Percentiles rank a stretch among this genome's conserved stretches.
Conservation (phyloP, 1,140 invertebrate genomes). For the Araneus ventricosus region DNA sequence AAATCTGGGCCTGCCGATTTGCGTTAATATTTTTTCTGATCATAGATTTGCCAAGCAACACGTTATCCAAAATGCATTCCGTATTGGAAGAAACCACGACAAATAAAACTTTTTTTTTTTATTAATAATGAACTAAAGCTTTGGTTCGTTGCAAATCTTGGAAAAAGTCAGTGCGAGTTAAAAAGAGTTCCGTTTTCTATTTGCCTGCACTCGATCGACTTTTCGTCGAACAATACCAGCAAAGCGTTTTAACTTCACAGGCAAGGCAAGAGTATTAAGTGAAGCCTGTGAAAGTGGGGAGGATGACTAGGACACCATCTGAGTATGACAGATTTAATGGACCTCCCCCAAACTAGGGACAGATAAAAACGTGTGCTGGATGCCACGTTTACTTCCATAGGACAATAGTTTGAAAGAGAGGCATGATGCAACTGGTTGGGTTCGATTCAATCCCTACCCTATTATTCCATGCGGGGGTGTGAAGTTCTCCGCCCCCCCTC, state of each 20-base stretch:
- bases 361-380: conserved; percentile 44
- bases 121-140: neutral
- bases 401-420: conserved; percentile 14
- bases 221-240: conserved; percentile 18
- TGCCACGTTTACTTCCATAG: conserved; percentile 40
- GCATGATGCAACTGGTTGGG: conserved; percentile 65
- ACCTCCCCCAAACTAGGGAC: conserved; percentile 19
- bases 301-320: conserved; percentile 20
- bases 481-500: conserved; percentile 1
- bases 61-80: too few relatives aligned
- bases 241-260: conserved; percentile 17
- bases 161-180: neutral
- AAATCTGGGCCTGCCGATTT: too few relatives aligned
- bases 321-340: conserved; percentile 54
- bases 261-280: neutral
- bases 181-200: neutral
- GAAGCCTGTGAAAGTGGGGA: conserved; percentile 13
- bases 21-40: too few relatives aligned
- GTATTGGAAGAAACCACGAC: too few relatives aligned
- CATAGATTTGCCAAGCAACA: too few relatives aligned
- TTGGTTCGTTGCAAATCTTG: neutral
- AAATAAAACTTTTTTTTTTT: neutral
- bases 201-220: neutral
- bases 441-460: conserved; percentile 26
- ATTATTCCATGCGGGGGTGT: conserved; percentile 55